A percentile compares a stretch with the other conserved stretches of the same genome.
These are phyloP conservation scores for Heliconius hewitsoni DNA, from an alignment of 1,140 invertebrate genomes.

Conservation along the genomic window DNA sequence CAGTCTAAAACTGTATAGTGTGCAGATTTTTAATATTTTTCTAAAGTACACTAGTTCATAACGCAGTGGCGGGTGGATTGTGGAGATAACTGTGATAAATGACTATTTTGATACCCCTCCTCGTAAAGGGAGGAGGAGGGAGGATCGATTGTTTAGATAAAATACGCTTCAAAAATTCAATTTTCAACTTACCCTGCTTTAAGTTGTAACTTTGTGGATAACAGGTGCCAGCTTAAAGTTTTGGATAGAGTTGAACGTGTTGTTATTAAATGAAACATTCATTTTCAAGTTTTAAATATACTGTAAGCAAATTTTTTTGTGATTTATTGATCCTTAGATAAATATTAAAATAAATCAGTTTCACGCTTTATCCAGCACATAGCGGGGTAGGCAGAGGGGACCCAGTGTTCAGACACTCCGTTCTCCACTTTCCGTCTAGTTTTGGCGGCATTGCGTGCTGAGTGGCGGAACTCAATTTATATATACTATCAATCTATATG, in stretches of 20 bases:
- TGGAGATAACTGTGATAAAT: constrained; percentile 64
- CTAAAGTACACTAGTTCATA: constrained; percentile 13
- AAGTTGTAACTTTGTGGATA: constrained; percentile 37
- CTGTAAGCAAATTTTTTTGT: background rate
- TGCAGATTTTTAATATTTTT: constrained; percentile 23
- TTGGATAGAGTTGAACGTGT: constrained; percentile 28
- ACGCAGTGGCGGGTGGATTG: constrained; percentile 44
- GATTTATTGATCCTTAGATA: background rate
- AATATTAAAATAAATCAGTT: too few species aligned
- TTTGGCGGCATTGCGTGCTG: too few species aligned
- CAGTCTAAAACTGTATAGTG: constrained; percentile 11
- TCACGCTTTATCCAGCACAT: too few species aligned
- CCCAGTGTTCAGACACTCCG: too few species aligned
- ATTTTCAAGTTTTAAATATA: constrained; percentile 5
- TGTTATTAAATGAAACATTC: constrained; percentile 9
- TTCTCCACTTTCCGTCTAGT: too few species aligned
- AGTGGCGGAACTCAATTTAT: too few species aligned
- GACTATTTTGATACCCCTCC: constrained; percentile 52
- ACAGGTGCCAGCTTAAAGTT: constrained; percentile 21
- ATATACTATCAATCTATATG: too few species aligned
- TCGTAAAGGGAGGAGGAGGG: background rate
- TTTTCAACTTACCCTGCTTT: constrained; percentile 39
- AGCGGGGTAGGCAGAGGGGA: too few species aligned
- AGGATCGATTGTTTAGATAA: constrained; percentile 57
- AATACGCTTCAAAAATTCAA: constrained; percentile 50